Evolutionary conservation across 2,797 vertebrate species (phyloP), one percentile per base, ranked within the genome.

Genomic region (Helarctos malayanus): DNA sequence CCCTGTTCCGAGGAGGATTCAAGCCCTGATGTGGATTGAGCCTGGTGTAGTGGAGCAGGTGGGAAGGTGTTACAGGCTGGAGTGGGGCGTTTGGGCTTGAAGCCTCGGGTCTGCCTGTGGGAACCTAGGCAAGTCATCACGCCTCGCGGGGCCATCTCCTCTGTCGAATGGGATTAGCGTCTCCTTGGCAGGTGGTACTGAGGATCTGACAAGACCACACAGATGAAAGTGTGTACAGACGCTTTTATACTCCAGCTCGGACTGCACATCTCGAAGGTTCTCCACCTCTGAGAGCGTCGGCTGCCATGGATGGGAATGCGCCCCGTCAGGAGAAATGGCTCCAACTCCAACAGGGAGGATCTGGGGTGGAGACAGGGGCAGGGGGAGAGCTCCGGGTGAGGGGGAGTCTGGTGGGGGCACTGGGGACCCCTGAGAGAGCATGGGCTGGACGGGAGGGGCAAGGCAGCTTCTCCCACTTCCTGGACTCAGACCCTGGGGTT

Each of bases 201-300:
- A 47, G 45, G 29, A 5, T 25, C 41, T 4, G 15, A 13, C 0
- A 1, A 57, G 75, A 23, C 11, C 4, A 0, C 0, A 2, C 7
- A 5, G 80, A 65, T 38, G 7, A 7, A 41, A 59, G 29, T 7
- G 10, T 2, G 1, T 3, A 1, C 76, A 23, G 59, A 52, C 0
- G 35, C 7, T 25, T 59, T 23, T 21, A 19, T 5, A 9, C 12
- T 38, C 38, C 7, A 3, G 0, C 15, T 69, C 57, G 7, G 45
- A 25, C 45, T 0, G 0, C 5, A 5, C 19, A 2, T n/a, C 78
- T 12, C 2, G 78, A 23, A 25, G 38, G 16, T 9, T 35, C 69
- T 49, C 65, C 0, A 0, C 18, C 32, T 32, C 83, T 18, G 8
- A 71, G 32, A 52, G 19, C 32, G 0, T 29, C 23, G 52, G 35